Evolutionary conservation across 2,888 invertebrate species (phyloP), one percentile per base, ranked within the genome.

Genomic region (Lithophane ornitopus): DNA sequence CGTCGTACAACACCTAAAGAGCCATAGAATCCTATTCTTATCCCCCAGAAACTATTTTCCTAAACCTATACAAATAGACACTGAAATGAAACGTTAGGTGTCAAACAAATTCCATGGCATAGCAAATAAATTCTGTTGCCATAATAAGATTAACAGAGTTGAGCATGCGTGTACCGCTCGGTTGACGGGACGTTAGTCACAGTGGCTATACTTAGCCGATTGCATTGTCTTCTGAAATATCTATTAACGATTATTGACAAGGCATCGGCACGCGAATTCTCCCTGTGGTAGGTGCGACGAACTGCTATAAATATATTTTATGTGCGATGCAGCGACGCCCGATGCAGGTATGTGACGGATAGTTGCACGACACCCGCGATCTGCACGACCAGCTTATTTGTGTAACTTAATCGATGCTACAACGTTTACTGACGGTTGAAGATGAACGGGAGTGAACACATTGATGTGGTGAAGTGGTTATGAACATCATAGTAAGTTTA

Each of bases 221-320:
- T 94, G 96, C 95, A 96, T 96, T 96, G 96, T 96, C 95, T 95
- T 96, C 96, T 96, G 94, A 96, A 95, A 96, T 96, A 95, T 96
- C 96, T 96, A 96, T 96, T 96, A 96, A 95, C 94, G 94, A 96
- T 96, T 96, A 96, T 96, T 96, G 96, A 96, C 96, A 96, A 95
- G 95, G 95, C 95, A 96, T 96, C 95, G 96, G 96, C 94, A 96
- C 93, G 96, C 96, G 92, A 95, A 94, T 96, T 93, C 94, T 94
- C 91, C 92, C 91, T 91, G 93, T 94, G 93, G 94, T 95, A 96
- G 95, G 95, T 96, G 95, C 96, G 95, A 93, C 95, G 95, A 94
- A 96, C 95, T 94, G 93, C 95, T 96, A 96, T 96, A 93, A 95
- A 95, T 96, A 96, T 95, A 95, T 90, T 94, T 94, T 92, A 95